A percentile compares a stretch with the other conserved stretches of the same genome.
These are phyloP conservation scores for Nannobrachium achirus DNA, from an alignment of 2,113 vertebrate species.

Conservation along the genomic window DNA sequence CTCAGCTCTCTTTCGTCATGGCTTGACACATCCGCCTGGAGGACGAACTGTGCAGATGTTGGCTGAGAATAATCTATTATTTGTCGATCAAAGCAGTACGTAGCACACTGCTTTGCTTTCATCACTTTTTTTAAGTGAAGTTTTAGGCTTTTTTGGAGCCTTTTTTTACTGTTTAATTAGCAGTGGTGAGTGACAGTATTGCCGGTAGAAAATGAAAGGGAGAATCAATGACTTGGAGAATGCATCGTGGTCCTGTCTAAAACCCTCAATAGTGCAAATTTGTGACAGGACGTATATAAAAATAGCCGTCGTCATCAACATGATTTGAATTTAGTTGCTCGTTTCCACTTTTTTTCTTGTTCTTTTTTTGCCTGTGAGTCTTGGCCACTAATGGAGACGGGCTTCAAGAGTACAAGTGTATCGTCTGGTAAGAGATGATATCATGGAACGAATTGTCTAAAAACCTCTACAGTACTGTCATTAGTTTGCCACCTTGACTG, in stretches of 20 bases:
- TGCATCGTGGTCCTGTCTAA: no score
- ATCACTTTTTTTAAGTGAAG: background rate
- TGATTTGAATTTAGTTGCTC: background rate
- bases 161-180: background rate
- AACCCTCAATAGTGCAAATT: no score
- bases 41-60: slow-evolving; percentile 47
- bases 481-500: slow-evolving; percentile 32
- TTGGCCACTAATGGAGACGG: slow-evolving; percentile 20
- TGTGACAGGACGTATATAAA: background rate
- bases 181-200: no score
- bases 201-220: no score
- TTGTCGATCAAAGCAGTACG: slow-evolving; percentile 15
- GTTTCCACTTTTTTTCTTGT: background rate
- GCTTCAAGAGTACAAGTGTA: slow-evolving; percentile 35
- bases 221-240: no score
- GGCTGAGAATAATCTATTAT: slow-evolving; percentile 23
- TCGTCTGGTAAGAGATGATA: slow-evolving; percentile 48
- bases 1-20: slow-evolving; percentile 35
- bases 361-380: background rate
- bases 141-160: background rate
- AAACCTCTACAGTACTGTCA: slow-evolving; percentile 6
- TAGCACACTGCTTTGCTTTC: background rate
- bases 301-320: background rate
- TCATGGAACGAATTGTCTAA: slow-evolving; percentile 28
- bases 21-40: slow-evolving; percentile 40